Base-by-base conservation (phyloP, 2,113 vertebrate genomes). In the Diphyllodes magnificus region DNA sequence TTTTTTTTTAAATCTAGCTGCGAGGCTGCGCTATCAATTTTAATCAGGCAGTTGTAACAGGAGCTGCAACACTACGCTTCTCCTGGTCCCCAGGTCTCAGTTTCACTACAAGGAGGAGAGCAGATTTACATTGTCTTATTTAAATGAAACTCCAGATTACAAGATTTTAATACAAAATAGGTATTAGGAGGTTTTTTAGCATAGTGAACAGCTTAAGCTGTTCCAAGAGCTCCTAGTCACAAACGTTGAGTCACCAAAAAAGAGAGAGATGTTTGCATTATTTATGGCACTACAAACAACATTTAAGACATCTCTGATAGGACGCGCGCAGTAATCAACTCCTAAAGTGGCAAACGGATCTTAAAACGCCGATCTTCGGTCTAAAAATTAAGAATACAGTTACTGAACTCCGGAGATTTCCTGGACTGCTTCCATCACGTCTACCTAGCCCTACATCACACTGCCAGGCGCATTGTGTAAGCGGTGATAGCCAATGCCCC, bases 121-220 rank as follows among this genome's bases (percentile, higher is more conserved):
- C 40, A 94, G 84, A 86, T 77, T 90, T 57, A 70, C 54, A 69
- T 1, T 77, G 79, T 42, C 35, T 81, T 80, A 86, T 50, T 88
- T 77, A 83, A 92, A 73, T 8, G 15, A 30, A 77, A 61, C 50
- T 39, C 23, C 45, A 86, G 45, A 93, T 79, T 87, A 83, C 21
- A 61, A 77, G 66, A 86, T 40, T 90, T 86, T 78, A 90, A 92
- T 80, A 69, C 16, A 59, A 71, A 86, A 80, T 77, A 57, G 54
- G 51, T 64, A 82, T 78, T 77, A 82, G 57, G 54, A 82, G 82
- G 3, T 54, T 71, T 71, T 71, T 77, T 8, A 79, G 47, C 86
- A 88, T 37, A n/a, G 28, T 44, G 70, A 96, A 87, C 77, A 96
- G 95, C 92, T 94, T 90, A 92, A 86, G 66, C 86, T 89, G 76